These are phyloP conservation scores for Leptatherina wallacei DNA, from an alignment of 2,797 vertebrate genomes.

Conservation along the genomic window DNA sequence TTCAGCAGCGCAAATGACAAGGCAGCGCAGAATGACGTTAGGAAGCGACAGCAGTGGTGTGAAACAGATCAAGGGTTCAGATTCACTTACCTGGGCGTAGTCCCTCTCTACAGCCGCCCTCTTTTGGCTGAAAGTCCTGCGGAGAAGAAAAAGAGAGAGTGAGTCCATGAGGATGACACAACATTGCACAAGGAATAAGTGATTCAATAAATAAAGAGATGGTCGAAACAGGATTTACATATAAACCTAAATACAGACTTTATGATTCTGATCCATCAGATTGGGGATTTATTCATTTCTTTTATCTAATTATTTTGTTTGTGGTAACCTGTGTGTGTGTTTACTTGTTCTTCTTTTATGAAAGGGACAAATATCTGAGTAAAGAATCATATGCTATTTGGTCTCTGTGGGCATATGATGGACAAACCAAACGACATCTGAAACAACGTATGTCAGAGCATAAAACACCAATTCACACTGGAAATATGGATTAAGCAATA, in stretches of 20 bases:
- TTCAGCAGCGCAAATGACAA: constrained; percentile 54
- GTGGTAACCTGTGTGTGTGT: neutral
- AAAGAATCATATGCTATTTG: no score
- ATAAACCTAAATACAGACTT: constrained; percentile 1
- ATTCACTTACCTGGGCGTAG: constrained; percentile 92
- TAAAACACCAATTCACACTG: no score
- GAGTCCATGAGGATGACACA: neutral
- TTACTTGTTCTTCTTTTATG: no score
- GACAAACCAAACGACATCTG: no score
- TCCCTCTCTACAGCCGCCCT: constrained; percentile 93
- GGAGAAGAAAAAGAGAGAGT: constrained; percentile 16
- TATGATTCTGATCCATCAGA: neutral
- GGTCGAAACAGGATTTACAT: neutral
- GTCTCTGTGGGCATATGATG: neutral
- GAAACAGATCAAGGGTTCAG: constrained; percentile 12
- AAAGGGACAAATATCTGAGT: no score
- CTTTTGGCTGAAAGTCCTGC: constrained; percentile 94
- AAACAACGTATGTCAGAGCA: no score
- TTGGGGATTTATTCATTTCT: neutral
- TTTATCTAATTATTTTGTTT: neutral
- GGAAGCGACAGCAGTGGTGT: constrained; percentile 3
- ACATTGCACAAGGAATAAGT: neutral
- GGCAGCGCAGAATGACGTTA: constrained; percentile 13
- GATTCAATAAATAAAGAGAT: neutral
- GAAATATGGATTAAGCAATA: no score